These are phyloP conservation scores for Nipponacmea schrenckii DNA, from an alignment of 2,888 invertebrate species.

Conservation along the genomic window DNA sequence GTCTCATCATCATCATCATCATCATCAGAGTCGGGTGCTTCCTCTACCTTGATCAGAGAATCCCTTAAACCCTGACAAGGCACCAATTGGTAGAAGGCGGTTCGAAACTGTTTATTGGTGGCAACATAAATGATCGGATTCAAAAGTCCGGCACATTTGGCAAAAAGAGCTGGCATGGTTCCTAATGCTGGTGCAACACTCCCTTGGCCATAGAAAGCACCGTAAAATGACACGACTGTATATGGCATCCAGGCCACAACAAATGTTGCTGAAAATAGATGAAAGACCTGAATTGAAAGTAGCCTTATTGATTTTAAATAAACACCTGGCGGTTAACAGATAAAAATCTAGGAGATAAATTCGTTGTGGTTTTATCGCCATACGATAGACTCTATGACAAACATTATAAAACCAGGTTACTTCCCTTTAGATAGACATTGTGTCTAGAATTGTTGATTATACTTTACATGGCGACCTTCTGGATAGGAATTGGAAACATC, in stretches of 20 bases:
- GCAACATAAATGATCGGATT: conserved; percentile 57
- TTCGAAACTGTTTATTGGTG: conserved; percentile 52
- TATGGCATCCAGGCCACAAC: conserved; percentile 55
- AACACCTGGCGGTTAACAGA: too few relatives aligned
- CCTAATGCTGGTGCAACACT: conserved; percentile 37
- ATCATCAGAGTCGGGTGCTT: conserved; percentile 24
- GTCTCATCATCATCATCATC: conserved; percentile 28
- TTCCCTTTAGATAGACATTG: too few relatives aligned
- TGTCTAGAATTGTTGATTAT: too few relatives aligned
- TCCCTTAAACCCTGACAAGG: conserved; percentile 34
- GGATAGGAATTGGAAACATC: too few relatives aligned
- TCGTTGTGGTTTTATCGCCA: too few relatives aligned
- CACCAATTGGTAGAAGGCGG: conserved; percentile 38
- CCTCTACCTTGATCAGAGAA: conserved; percentile 22
- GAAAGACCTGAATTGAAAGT: background rate
- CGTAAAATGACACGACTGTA: conserved; percentile 50
- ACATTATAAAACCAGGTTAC: too few relatives aligned
- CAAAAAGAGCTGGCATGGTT: conserved; percentile 47
- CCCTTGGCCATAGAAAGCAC: conserved; percentile 40
- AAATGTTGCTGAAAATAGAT: conserved; percentile 39
- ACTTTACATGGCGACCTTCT: too few relatives aligned
- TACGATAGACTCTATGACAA: too few relatives aligned
- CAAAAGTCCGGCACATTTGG: conserved; percentile 52
- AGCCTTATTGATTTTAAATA: too few relatives aligned
- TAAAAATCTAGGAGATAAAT: too few relatives aligned